A percentile compares a stretch with the other conserved stretches of the same genome.
phyloP scores from a whole-genome alignment of 2,888 invertebrate species.

The Octonoba sinensis region DNA sequence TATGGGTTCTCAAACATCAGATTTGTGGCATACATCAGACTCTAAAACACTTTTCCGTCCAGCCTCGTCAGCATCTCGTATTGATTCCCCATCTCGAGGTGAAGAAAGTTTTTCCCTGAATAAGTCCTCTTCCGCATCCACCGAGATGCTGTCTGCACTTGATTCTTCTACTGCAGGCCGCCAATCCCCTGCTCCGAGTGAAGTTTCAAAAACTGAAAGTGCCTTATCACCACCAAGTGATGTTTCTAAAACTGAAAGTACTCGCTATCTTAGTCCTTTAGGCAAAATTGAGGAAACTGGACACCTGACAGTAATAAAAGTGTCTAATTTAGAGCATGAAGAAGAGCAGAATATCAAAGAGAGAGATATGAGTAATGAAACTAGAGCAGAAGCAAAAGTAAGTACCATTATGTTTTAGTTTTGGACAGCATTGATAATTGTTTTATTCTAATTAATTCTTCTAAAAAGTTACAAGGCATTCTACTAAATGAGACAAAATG shows the following conservation, averaged over 20 bases:
- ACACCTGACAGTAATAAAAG: constrained; percentile 49
- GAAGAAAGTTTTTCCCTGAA: constrained; percentile 67
- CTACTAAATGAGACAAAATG: too few species aligned
- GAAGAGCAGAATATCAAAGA: constrained; percentile 60
- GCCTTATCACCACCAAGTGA: constrained; percentile 68
- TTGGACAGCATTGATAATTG: too few species aligned
- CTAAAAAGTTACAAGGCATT: too few species aligned
- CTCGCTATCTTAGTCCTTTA: constrained; percentile 67
- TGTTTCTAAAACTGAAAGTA: constrained; percentile 68
- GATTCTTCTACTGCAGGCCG: constrained; percentile 68
- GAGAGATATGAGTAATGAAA: constrained; percentile 12
- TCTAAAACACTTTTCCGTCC: constrained; percentile 67
- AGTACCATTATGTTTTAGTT: background rate
- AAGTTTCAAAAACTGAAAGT: constrained; percentile 69
- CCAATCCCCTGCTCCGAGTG: constrained; percentile 68
- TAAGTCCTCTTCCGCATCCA: constrained; percentile 67
- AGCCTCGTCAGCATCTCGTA: constrained; percentile 67
- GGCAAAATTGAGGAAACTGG: constrained; percentile 67
- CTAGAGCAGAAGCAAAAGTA: constrained; percentile 31
- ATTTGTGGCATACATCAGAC: constrained; percentile 56
- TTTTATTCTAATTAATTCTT: too few species aligned
- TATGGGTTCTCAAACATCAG: constrained; percentile 46
- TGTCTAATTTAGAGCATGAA: constrained; percentile 37
- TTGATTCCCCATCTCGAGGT: constrained; percentile 66
- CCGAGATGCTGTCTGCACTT: constrained; percentile 67